Evolutionary conservation across 2,888 invertebrate genomes (phyloP), one percentile per base, ranked within the genome.

Genomic region (Acrobeloides nanus): DNA sequence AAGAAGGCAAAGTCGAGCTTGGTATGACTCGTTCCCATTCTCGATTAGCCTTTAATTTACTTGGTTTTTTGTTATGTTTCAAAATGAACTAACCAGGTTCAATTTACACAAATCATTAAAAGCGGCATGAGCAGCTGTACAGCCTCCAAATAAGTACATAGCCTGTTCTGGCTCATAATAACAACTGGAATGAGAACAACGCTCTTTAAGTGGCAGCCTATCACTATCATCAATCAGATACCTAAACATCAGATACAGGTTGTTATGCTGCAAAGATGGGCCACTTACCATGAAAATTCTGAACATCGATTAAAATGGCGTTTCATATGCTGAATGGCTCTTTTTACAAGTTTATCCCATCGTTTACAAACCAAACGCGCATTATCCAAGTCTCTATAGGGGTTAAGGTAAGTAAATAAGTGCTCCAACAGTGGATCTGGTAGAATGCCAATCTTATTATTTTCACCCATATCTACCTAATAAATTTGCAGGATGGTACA

Each of bases 91-190:
- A 1, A 85, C 85, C 52, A 93, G 80, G 78, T 93, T 88, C 75
- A 93, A 83, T 56, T 83, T 81, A 93, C 93, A 93, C 26, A 95
- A 79, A 78, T 95, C 93, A 78, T 95, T 93, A 72, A 92, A 92
- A 12, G 93, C 88, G 18, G 93, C 92, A 68, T 86, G 85, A 45
- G 86, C 84, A 29, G 86, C 85, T 10, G 92, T 90, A 66, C 90
- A 92, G 6, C 93, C 93, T 26, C 93, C 93, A 80, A 93, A 92
- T 35, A 65, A 38, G 48, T 41, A 57, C 52, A 61, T 50, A 10
- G 42, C 34, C 31, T 46, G 35, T 18, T 46, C 43, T 26, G 42
- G 20, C n/a, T 55, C 51, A 32, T 54, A 53, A 38, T 53, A 57
- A 26, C 54, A 54, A 25, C 58, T 57, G 8, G 65, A 38, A 42